These are phyloP conservation scores for Anas acuta DNA, from an alignment of 2,797 vertebrate species.

Conservation along the genomic window DNA sequence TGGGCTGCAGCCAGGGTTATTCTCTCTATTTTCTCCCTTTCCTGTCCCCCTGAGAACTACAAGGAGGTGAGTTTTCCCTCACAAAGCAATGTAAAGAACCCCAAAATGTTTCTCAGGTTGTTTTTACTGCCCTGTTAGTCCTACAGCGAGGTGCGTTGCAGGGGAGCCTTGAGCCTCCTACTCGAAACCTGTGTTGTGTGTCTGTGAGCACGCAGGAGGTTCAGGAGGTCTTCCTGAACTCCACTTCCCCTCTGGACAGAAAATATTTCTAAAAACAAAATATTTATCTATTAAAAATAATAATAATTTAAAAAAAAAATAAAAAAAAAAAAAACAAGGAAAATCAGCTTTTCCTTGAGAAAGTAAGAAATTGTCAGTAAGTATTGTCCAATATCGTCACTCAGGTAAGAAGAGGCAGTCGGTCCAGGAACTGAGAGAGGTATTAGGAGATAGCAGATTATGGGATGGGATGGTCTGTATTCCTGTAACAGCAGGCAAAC, in stretches of 20 bases:
- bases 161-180: not conserved
- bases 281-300: too few relatives aligned
- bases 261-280: not conserved
- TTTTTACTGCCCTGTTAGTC: too few relatives aligned
- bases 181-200: not conserved
- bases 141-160: fast-evolving
- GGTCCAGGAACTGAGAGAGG: not conserved
- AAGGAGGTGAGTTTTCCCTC: not conserved
- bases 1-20: not conserved
- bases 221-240: not conserved
- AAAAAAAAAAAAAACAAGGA: too few relatives aligned
- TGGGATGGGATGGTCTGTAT: not conserved
- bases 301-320: too few relatives aligned
- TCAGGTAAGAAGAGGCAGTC: not conserved
- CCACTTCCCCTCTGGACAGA: not conserved
- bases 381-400: not conserved
- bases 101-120: too few relatives aligned
- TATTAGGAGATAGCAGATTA: fast-evolving
- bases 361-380: too few relatives aligned
- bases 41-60: not conserved
- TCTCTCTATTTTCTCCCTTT: not conserved
- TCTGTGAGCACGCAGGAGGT: not conserved
- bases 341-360: not conserved
- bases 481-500: not conserved
- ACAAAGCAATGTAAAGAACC: fast-evolving